Evolutionary conservation across 2,113 vertebrate species (phyloP).

Genomic region (Nestor notabilis): DNA sequence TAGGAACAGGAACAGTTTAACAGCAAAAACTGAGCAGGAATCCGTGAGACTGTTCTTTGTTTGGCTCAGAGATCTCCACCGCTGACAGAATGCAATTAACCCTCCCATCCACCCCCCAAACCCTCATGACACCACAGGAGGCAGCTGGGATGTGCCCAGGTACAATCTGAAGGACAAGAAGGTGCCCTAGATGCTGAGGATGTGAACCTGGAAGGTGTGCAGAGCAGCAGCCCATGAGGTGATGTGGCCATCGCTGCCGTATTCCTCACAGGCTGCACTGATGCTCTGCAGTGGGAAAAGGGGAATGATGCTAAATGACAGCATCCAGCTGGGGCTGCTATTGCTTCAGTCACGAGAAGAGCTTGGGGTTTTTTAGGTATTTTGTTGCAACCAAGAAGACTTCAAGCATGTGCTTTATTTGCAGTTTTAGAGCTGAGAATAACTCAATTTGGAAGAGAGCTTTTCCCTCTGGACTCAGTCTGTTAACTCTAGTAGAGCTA

Average conservation of each 20-base stretch:
- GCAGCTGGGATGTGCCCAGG: not conserved
- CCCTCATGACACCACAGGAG: not conserved
- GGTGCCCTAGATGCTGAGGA: not conserved
- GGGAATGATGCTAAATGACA: not conserved
- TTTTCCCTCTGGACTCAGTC: not conserved
- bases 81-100: not conserved
- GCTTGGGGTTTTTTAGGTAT: not conserved
- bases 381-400: not conserved
- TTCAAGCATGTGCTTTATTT: not conserved
- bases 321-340: not conserved
- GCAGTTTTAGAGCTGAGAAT: not conserved
- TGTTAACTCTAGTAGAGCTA: not conserved
- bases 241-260: accelerated
- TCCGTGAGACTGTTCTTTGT: not conserved
- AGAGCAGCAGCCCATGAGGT: not conserved
- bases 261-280: not conserved
- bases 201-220: not conserved
- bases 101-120: not conserved
- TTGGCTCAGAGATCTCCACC: not conserved
- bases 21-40: not conserved
- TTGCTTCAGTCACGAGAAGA: not conserved
- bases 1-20: not conserved
- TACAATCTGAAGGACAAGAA: not conserved
- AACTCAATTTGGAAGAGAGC: not conserved
- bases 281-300: not conserved